Evolutionary conservation across 2,113 vertebrate species (phyloP), one percentile per base, ranked within the genome.

Genomic region (Oncorhynchus masou): DNA sequence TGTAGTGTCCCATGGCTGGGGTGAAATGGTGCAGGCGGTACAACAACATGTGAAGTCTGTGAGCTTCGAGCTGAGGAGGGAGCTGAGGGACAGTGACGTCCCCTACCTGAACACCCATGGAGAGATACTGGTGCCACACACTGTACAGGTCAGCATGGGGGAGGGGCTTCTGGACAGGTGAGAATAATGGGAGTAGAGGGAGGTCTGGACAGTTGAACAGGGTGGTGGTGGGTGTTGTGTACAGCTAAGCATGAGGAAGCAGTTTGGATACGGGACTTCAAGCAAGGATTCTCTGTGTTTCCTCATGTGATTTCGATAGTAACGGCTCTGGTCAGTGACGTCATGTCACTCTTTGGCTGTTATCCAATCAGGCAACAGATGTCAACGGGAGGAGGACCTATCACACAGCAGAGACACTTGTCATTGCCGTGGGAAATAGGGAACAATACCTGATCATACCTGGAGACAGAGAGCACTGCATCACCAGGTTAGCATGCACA

Each of bases 351-450:
- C 20, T 64, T 2, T 66, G 22, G 24, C 45, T 66, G 27, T 31
- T 15, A 83, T 91, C 74, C 65, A 84, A 79, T 16, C 78, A 96
- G 95, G 84, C 92, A 84, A 96, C 90, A 51, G 94, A 95, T 77
- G 88, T 87, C 78, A 91, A 87, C 77, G 94, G 94, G 45, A 83
- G 88, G 78, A 93, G 91, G 79, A 94, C 92, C 20, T 86, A 79
- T 25, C 92, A 94, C 79, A 93, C 94, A 0, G 94, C 95, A 22
- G 93, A 94, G 81, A 92, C 78, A 48, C 93, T 96, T 70, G 89
- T 96, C 73, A 89, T 96, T 49, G 94, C 95, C 24, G 95, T 95
- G 0, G 95, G 96, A 74, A 94, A 95, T 79, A 89, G 92, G 24
- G 93, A 94, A 0, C 93, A 92, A 11, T 96, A 95, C 78, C 81